A percentile compares a stretch with the other conserved stretches of the same genome.
Conservation (phyloP, 2,888 invertebrate species). For the Artemia sinica region DNA sequence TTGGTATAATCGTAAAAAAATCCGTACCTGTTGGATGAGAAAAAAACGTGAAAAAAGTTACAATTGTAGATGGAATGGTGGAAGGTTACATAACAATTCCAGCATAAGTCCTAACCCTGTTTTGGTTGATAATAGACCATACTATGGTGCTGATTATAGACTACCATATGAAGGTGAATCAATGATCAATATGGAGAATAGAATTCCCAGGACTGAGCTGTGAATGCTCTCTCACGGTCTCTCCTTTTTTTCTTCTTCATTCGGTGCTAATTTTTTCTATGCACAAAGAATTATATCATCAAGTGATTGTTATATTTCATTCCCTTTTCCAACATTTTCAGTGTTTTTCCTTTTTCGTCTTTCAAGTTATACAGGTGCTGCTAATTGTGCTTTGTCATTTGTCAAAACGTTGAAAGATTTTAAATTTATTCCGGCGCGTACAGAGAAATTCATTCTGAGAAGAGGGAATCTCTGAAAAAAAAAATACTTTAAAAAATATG, state of each 20-base stretch:
- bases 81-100: background rate
- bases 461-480: no score
- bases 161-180: slow-evolving; percentile 1
- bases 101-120: background rate
- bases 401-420: no score
- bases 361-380: no score
- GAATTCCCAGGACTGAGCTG: slow-evolving; percentile 21
- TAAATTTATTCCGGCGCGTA: no score
- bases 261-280: background rate
- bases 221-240: background rate
- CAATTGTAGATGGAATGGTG: background rate
- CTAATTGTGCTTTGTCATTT: no score
- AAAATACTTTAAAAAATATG: no score
- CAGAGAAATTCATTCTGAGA: no score
- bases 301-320: no score
- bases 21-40: background rate
- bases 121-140: background rate
- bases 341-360: no score
- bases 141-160: background rate
- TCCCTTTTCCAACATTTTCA: no score
- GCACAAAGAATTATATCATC: no score
- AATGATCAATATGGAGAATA: slow-evolving; percentile 19
- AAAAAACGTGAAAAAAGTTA: background rate
- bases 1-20: background rate
- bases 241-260: background rate